Evolutionary conservation across 2,888 invertebrate genomes (phyloP).

Genomic region (Eulithis prunata): DNA sequence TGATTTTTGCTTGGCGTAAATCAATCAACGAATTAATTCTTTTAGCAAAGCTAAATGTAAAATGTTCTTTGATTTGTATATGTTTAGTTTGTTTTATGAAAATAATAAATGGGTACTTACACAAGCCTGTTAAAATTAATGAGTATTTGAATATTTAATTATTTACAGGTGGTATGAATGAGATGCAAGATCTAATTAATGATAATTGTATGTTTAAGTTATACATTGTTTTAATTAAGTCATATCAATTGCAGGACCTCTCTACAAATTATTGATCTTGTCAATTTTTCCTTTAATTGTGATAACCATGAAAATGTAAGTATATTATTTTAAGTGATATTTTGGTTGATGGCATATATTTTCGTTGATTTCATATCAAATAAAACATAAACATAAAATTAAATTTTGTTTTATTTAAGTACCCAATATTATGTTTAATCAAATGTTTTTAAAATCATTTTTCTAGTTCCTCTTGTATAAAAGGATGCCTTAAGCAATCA

Average conservation of each 20-base stretch:
- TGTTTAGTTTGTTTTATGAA: conserved; percentile 20
- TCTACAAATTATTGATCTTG: conserved; percentile 42
- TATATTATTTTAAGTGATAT: conserved; percentile 67
- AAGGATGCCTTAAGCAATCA: conserved; percentile 96
- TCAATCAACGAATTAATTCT: conserved; percentile 23
- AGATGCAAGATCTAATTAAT: neutral
- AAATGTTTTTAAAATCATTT: conserved; percentile 48
- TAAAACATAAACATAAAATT: conserved; percentile 70
- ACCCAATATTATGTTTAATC: conserved; percentile 25
- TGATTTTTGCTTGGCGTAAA: conserved; percentile 20
- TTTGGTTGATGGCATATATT: conserved; percentile 76
- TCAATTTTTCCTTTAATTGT: conserved; percentile 75
- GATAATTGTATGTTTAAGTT: neutral
- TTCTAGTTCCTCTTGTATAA: conserved; percentile 85
- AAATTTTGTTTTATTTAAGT: conserved; percentile 58
- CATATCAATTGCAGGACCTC: conserved; percentile 36
- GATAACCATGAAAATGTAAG: conserved; percentile 62
- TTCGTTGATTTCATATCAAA: conserved; percentile 71
- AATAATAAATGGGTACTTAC: neutral
- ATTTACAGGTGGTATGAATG: neutral
- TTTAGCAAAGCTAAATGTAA: conserved; percentile 33
- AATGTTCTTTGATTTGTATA: conserved; percentile 14
- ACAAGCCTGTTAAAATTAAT: too few relatives aligned
- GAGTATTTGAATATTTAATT: neutral
- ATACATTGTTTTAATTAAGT: conserved; percentile 18